These are phyloP conservation scores for Diadegma fenestrale DNA, from an alignment of 2,888 invertebrate species.

Conservation along the genomic window DNA sequence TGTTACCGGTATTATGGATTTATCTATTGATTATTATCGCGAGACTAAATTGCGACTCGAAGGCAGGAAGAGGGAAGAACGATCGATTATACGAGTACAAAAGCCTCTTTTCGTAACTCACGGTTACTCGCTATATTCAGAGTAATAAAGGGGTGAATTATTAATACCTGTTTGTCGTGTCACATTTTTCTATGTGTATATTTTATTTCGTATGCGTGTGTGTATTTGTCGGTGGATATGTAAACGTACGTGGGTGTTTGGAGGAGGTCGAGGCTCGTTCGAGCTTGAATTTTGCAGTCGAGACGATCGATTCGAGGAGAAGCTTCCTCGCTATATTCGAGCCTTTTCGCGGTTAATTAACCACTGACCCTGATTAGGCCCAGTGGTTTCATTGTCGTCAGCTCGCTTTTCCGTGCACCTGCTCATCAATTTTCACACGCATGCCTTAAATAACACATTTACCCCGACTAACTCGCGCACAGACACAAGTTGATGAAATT, in stretches of 20 bases:
- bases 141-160: constrained; percentile 40
- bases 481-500: constrained; percentile 57
- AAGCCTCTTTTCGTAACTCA: constrained; percentile 76
- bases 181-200: background rate
- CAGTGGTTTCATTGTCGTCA: constrained; percentile 26
- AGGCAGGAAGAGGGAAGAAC: constrained; percentile 73
- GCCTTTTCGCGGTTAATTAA: constrained; percentile 53
- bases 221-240: constrained; percentile 3
- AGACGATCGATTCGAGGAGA: constrained; percentile 38
- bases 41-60: constrained; percentile 52
- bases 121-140: constrained; percentile 51
- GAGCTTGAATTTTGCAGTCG: constrained; percentile 34
- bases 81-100: constrained; percentile 80
- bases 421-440: constrained; percentile 24
- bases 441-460: background rate
- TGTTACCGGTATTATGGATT: constrained; percentile 43
- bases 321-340: constrained; percentile 17
- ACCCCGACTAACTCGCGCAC: constrained; percentile 27
- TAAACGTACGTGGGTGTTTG: constrained; percentile 27
- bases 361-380: constrained; percentile 48
- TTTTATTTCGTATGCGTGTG: constrained; percentile 6
- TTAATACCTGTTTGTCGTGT: constrained; percentile 52
- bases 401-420: constrained; percentile 14
- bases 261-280: constrained; percentile 9
- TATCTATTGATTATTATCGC: constrained; percentile 48